These are phyloP conservation scores for Plagiodera versicolora DNA, from an alignment of 2,888 invertebrate genomes.

Conservation along the genomic window DNA sequence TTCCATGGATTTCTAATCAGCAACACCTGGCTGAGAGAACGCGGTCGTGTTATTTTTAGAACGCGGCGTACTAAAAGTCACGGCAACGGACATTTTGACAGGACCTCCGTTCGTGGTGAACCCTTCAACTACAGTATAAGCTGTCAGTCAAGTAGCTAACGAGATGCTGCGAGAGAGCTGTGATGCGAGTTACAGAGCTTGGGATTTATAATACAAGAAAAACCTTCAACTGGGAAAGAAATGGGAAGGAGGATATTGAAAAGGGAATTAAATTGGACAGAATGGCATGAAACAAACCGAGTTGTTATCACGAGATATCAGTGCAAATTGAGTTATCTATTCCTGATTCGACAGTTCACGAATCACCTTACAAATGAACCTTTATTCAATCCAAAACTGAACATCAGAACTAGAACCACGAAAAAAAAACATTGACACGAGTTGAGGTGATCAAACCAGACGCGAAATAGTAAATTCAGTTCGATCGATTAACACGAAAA, in stretches of 20 bases:
- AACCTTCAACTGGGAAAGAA: too few relatives aligned
- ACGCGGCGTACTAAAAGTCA: constrained; percentile 28
- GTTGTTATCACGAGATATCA: too few relatives aligned
- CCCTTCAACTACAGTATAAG: constrained; percentile 34
- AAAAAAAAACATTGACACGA: too few relatives aligned
- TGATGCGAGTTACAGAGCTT: background rate
- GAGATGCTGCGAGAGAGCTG: constrained; percentile 26
- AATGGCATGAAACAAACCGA: too few relatives aligned
- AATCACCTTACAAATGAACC: too few relatives aligned
- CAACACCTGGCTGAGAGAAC: constrained; percentile 30
- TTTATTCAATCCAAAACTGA: too few relatives aligned
- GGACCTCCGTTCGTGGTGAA: constrained; percentile 26
- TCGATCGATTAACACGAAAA: constrained; percentile 7
- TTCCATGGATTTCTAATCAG: constrained; percentile 33
- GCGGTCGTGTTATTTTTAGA: constrained; percentile 26
- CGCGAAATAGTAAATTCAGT: background rate
- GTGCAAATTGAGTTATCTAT: too few relatives aligned
- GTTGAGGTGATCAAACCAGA: background rate
- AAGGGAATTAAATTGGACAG: too few relatives aligned
- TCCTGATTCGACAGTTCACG: too few relatives aligned
- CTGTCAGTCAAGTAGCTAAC: constrained; percentile 34
- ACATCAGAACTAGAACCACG: too few relatives aligned
- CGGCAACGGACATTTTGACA: constrained; percentile 34
- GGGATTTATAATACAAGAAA: too few relatives aligned
- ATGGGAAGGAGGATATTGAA: too few relatives aligned